Evolutionary conservation across 92 coral and sea anemone genomes (phyloP), one percentile per base, ranked within the genome.

Genomic region (Epizoanthus rinbou): DNA sequence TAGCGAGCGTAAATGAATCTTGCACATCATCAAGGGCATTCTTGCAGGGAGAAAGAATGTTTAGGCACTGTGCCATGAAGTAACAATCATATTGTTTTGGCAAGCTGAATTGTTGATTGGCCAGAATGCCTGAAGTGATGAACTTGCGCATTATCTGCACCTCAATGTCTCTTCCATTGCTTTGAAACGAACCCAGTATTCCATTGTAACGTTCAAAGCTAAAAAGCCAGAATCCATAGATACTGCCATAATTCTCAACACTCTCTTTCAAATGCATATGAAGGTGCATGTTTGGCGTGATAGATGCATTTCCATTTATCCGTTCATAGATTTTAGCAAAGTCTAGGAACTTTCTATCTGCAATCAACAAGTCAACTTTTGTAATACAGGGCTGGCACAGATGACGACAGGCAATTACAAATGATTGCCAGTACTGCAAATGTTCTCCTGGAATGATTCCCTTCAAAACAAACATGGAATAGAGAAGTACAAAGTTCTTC

Each of bases 221-320:
- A 57, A 85, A 89, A 21, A 84, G 62, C 87, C 92, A 89, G 57
- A 89, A 89, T 17, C 85, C 86, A 56, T 89, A 45, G 25, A 89
- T 74, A n/a, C 85, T 84, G 16, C 92, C 92, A 76, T 82, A 73
- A 28, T 89, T 82, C 15, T 58, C 8, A 5, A 89, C 57, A 23
- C 86, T 82, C 13, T 85, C 88, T 60, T 85, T 88, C 24, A 91
- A 57, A 53, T 88, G 94, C 13, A 84, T 65, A 35, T 90, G 94
- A 14, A 90, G 81, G 43, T 90, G 94, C 91, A 90, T 87, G 57
- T 90, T 90, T 1, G 94, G 91, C 6, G 90, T 75, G 13, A 81
- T 72, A 15, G 82, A 64, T 24, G 41, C 17, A 24, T 87, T 73
- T 22, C 91, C 93, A 75, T 89, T 73, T 19, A 89, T 8, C 8